Base-by-base conservation (phyloP, 2,113 vertebrate genomes). In the Cepphus grylle region DNA sequence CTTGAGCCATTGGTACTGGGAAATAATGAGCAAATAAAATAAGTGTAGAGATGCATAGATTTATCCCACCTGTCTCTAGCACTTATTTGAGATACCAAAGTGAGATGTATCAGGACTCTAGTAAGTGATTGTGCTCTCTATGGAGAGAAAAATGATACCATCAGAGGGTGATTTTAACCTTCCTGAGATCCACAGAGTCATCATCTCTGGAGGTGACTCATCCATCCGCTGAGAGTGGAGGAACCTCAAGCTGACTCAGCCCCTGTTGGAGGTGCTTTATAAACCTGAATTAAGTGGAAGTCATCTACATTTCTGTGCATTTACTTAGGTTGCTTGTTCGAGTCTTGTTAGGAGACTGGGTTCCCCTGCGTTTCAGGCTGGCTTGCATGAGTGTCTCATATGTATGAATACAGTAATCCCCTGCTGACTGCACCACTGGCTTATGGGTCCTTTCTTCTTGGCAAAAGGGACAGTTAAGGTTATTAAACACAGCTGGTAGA, bases 401-500 rank as follows among this genome's bases (percentile, higher is more conserved):
- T 38, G 79, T 66, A 2, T 20, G 82, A 78, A n/a, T 27, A 23
- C 38, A 36, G 42, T 4, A 67, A 77, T 21, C 11, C 32, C 55
- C 77, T 11, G 47, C 58, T 81, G 80, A 40, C 42, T 59, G 61
- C 47, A 45, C 43, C 11, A 1, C 50, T 50, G 34, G 19, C 43
- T 32, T 26, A 17, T 52, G 73, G 50, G 34, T 52, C 42, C 42
- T 87, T 52, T 22, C n/a, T 25, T 50, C 20, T 50, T 47, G 25
- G 80, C 65, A 19, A 52, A 81, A 67, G 38, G 14, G 49, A 55
- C 7, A 26, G 42, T 17, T 12, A 29, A 81, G 30, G 58, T 61
- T 81, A 70, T 85, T 82, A 76, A 72, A 79, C 83, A 76, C 89
- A 82, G 83, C 89, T 95, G 86, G 83, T 77, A 3, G 49, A 65